Evolutionary conservation across 1,140 invertebrate species (phyloP).

Genomic region (Psilanteris sp.): DNA sequence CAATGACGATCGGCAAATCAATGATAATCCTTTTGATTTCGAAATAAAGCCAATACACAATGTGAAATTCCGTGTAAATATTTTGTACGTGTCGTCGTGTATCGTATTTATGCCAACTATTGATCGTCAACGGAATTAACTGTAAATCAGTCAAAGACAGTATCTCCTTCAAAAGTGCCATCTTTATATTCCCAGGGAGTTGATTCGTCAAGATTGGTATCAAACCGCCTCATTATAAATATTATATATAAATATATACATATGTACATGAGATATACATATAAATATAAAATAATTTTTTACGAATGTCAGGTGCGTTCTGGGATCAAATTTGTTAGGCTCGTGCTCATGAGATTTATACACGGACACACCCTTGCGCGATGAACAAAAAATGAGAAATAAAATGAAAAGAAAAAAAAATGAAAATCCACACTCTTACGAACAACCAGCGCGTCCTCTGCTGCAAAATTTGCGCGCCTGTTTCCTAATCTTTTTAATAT

Average conservation of each 20-base stretch:
- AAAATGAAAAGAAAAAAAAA: no score
- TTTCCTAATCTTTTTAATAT: constrained; percentile 61
- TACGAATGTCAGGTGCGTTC: constrained; percentile 70
- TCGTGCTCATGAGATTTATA: constrained; percentile 60
- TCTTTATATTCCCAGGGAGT: constrained; percentile 64
- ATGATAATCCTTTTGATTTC: no score
- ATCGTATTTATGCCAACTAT: no score
- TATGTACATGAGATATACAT: constrained; percentile 58
- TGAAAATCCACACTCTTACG: constrained; percentile 2
- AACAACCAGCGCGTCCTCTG: constrained; percentile 56
- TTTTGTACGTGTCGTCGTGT: no score
- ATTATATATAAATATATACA: constrained; percentile 62
- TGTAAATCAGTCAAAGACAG: constrained; percentile 38
- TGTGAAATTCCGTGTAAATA: no score
- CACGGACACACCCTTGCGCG: constrained; percentile 14
- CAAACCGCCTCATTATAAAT: constrained; percentile 65
- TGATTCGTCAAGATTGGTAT: constrained; percentile 62
- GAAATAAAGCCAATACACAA: no score
- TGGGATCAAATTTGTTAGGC: constrained; percentile 74
- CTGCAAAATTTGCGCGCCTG: constrained; percentile 45
- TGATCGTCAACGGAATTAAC: no score
- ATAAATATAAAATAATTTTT: constrained; percentile 65
- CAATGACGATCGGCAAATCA: no score
- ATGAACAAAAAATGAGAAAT: constrained; percentile 3
- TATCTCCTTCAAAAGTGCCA: constrained; percentile 63